Evolutionary conservation across 2,797 vertebrate genomes (phyloP), one percentile per base, ranked within the genome.

Genomic region (Eidolon dupreanum): DNA sequence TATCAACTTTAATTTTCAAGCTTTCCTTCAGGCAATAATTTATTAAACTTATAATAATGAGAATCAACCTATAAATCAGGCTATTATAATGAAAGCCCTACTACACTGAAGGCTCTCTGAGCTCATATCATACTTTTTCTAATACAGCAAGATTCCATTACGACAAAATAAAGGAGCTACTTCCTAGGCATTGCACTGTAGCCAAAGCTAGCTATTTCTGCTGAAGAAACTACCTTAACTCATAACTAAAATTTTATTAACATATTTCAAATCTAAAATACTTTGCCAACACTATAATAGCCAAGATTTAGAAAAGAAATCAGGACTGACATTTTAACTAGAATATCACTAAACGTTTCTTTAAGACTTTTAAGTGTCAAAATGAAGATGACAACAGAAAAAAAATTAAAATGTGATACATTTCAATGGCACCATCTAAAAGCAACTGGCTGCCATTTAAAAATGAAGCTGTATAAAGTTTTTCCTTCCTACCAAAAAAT

Each of bases 401-500:
- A 97, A 97, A 97, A 97, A 96, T 95, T 95, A 88, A 97, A 98
- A 97, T 96, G 97, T 98, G 97, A 97, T 96, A 97, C 55, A 95
- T 97, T 98, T 97, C 97, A 96, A 92, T 89, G 88, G 97, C 96
- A 96, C 97, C 94, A 94, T 97, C 94, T 93, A 97, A 96, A 97
- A 97, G 97, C 95, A 97, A 97, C 97, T 98, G 97, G 97, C 97
- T 98, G 97, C 97, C 97, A 97, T 97, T 98, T 98, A 97, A 91
- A 97, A 96, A 95, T 61, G 91, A 97, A 96, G 95, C 89, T 84
- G 89, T 74, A 97, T 31, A 71, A 95, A 94, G 87, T 92, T 82
- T 95, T 88, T 95, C 81, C 81, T 94, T 95, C 63, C 77, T 90
- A 93, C 83, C 63, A 90, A 90, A 92, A 90, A 96, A 82, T 85